Evolutionary conservation across 1,140 invertebrate species (phyloP), one percentile per base, ranked within the genome.

Genomic region (Diorhabda sublineata): DNA sequence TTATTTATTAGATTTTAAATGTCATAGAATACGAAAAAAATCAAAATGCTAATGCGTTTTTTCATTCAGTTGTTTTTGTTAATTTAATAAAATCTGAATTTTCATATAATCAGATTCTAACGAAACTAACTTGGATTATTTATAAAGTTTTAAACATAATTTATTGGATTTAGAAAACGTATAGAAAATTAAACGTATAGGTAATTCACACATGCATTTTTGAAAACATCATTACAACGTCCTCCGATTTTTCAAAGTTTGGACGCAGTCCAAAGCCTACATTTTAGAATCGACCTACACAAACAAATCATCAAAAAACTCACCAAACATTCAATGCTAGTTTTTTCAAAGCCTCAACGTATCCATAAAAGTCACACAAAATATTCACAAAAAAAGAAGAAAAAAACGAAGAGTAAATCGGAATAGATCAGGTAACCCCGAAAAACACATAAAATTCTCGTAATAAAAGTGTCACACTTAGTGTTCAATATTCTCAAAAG

Each of bases 341-440:
- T 52, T 52, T 52, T n/a, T 52, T 52, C 6, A 52, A 52, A 52
- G 6, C 47, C 47, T 8, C 47, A 52, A 52, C 47, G n/a, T 52
- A 52, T 52, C 47, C 47, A 52, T 52, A 52, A 26, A 26, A 26
- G 26, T 26, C 26, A 26, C 26, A 52, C 47, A 52, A 52, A 52
- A 52, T n/a, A 52, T 6, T 52, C 47, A 52, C 47, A 52, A 52
- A 52, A 52, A 52, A 8, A 3, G 47, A 8, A 52, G 45, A 52
- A 52, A 52, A 52, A 52, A 52, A 52, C 47, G n/a, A 6, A 52
- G n/a, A 52, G 2, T n/a, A 52, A 52, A 52, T 8, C 47, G n/a
- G n/a, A 52, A 52, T n/a, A 52, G 47, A 52, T 52, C n/a, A 52
- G 47, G 47, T 52, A 52, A 52, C 47, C 47, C n/a, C 47, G 47